These are phyloP conservation scores for Cottus gobio DNA, from an alignment of 2,113 vertebrate genomes.

Conservation along the genomic window DNA sequence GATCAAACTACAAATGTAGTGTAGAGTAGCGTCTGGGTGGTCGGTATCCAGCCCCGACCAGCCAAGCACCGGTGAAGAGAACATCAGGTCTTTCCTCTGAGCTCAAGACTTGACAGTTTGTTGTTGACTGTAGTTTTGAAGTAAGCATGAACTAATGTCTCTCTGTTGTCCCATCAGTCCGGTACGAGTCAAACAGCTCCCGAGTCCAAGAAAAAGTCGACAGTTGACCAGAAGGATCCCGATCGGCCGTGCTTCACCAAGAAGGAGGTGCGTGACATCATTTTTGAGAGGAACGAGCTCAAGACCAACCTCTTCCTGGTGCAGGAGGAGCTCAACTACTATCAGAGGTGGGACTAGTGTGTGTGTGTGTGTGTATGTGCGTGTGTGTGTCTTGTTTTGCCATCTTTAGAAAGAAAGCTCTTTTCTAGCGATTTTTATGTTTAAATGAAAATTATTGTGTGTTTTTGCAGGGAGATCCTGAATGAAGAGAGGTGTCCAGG, in stretches of 20 bases:
- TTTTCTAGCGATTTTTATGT: not conserved
- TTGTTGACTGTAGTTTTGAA: not conserved
- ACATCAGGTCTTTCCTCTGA: no score
- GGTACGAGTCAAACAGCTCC: constrained; percentile 29
- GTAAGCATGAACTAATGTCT: not conserved
- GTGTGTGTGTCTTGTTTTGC: not conserved
- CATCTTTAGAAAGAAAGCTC: not conserved
- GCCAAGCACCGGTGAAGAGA: no score
- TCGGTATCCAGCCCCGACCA: no score
- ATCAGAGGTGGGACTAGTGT: constrained; percentile 86
- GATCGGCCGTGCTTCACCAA: constrained; percentile 88
- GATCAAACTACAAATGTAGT: not conserved
- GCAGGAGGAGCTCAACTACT: constrained; percentile 95
- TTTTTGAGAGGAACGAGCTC: constrained; percentile 94
- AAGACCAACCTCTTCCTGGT: constrained; percentile 96
- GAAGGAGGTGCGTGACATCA: constrained; percentile 92
- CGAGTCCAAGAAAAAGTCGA: constrained; percentile 61
- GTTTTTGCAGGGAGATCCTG: constrained; percentile 88
- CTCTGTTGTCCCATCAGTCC: constrained; percentile 56
- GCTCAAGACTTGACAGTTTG: not conserved
- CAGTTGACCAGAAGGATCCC: constrained; percentile 73
- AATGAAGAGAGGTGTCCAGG: constrained; percentile 89
- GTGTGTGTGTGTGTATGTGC: not conserved
- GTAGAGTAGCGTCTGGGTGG: no score
- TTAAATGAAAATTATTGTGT: not conserved